Conservation (phyloP, 1,140 invertebrate species). For the Parasteatoda tepidariorum region DNA sequence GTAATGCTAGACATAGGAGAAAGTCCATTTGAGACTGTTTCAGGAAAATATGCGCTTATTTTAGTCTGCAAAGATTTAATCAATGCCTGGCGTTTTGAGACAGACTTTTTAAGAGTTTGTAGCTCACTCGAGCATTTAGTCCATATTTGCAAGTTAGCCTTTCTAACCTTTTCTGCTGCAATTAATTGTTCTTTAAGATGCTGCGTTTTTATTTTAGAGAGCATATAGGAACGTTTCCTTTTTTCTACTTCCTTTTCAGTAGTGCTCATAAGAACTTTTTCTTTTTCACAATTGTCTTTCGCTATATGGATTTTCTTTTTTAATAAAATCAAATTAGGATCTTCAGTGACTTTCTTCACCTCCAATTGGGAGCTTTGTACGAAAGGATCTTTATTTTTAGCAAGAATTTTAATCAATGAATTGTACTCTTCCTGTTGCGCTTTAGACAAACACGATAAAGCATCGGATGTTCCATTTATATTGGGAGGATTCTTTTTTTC, state of each 20-base stretch:
- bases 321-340: slow-evolving; percentile 1
- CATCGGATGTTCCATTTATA: background rate
- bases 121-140: background rate
- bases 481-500: background rate
- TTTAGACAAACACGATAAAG: slow-evolving; percentile 45
- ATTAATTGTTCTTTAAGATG: slow-evolving; percentile 23
- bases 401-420: slow-evolving; percentile 16
- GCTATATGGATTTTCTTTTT: slow-evolving; percentile 11
- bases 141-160: slow-evolving; percentile 19
- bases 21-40: background rate
- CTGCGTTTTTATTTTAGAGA: slow-evolving; percentile 22
- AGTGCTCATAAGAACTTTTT: background rate
- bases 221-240: slow-evolving; percentile 18
- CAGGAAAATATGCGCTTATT: background rate
- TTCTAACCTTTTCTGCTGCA: slow-evolving; percentile 19
- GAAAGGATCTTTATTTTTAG: background rate
- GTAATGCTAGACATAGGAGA: background rate
- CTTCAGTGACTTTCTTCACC: background rate
- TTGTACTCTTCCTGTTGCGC: slow-evolving; percentile 53
- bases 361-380: background rate
- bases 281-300: slow-evolving; percentile 11
- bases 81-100: background rate
- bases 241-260: background rate
- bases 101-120: slow-evolving; percentile 7
- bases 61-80: slow-evolving; percentile 8